Evolutionary conservation across 1,140 invertebrate genomes (phyloP).

Genomic region (Drosophila cardini): DNA sequence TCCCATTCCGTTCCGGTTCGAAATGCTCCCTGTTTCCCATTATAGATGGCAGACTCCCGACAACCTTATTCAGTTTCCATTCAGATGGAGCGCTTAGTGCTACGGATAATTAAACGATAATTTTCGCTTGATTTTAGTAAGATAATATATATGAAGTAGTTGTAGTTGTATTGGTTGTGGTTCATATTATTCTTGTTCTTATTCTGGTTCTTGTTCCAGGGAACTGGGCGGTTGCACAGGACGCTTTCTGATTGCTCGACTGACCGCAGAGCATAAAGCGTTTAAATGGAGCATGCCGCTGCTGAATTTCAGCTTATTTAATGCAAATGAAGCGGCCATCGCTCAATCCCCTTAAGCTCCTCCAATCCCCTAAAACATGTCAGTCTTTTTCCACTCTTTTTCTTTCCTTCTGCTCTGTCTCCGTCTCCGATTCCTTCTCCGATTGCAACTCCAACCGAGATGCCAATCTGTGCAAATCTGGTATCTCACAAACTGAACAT

Average conservation of each 20-base stretch:
- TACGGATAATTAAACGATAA: conserved; percentile 83
- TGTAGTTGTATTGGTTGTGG: not conserved
- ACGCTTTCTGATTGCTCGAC: conserved; percentile 26
- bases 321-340: conserved; percentile 82
- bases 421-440: not conserved
- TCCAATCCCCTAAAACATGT: conserved; percentile 8
- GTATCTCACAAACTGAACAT: not conserved
- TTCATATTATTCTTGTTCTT: conserved; percentile 7
- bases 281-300: conserved; percentile 75
- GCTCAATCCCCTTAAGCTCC: conserved; percentile 10
- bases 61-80: conserved; percentile 18
- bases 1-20: conserved; percentile 21
- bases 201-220: conserved; percentile 16
- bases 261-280: conserved; percentile 71
- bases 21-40: not conserved
- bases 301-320: conserved; percentile 85
- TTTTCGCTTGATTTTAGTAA: conserved; percentile 72
- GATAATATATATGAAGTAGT: not conserved
- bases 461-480: not conserved
- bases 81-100: conserved; percentile 52
- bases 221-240: conserved; percentile 38
- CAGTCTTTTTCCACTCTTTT: not conserved
- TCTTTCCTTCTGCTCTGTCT: not conserved
- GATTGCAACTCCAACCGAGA: not conserved
- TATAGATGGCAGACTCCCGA: not conserved